Conservation (phyloP, 2,888 invertebrate genomes). For the Agrotis puta region DNA sequence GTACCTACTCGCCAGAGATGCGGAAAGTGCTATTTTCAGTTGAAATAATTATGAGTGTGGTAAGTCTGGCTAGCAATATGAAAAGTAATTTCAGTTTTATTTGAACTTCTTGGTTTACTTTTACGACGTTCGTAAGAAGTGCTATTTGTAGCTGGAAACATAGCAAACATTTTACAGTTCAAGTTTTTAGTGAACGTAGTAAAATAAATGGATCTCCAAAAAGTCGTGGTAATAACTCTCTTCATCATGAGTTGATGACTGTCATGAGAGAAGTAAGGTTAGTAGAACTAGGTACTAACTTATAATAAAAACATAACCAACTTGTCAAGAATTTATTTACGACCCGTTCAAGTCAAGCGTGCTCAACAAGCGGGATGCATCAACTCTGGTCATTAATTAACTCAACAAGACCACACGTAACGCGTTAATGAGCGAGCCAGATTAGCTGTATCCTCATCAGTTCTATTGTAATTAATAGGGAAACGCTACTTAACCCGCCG, state of each 20-base stretch:
- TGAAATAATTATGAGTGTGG: slow-evolving; percentile 18
- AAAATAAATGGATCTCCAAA: not conserved
- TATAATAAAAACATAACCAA: not conserved
- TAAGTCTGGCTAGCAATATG: slow-evolving; percentile 4
- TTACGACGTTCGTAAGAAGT: slow-evolving; percentile 11
- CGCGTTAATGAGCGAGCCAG: slow-evolving; percentile 28
- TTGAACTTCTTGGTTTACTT: slow-evolving; percentile 6
- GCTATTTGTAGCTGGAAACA: not conserved
- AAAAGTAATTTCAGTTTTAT: slow-evolving; percentile 17
- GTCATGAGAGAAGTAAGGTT: not conserved
- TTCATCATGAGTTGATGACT: not conserved
- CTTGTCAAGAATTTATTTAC: not conserved
- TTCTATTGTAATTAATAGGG: slow-evolving; percentile 39
- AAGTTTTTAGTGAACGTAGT: slow-evolving; percentile 6
- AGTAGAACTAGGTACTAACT: not conserved
- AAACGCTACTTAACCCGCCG: slow-evolving; percentile 40
- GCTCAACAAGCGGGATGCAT: not conserved
- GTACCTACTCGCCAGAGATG: slow-evolving; percentile 13
- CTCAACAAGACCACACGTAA: slow-evolving; percentile 9
- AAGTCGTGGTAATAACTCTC: not conserved
- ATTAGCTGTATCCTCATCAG: slow-evolving; percentile 49
- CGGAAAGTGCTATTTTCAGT: slow-evolving; percentile 25
- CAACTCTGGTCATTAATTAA: slow-evolving; percentile 26
- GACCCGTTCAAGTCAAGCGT: not conserved
- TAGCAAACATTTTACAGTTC: slow-evolving; percentile 5